Conservation (phyloP, 2,113 vertebrate species). For the Pagrus major region DNA sequence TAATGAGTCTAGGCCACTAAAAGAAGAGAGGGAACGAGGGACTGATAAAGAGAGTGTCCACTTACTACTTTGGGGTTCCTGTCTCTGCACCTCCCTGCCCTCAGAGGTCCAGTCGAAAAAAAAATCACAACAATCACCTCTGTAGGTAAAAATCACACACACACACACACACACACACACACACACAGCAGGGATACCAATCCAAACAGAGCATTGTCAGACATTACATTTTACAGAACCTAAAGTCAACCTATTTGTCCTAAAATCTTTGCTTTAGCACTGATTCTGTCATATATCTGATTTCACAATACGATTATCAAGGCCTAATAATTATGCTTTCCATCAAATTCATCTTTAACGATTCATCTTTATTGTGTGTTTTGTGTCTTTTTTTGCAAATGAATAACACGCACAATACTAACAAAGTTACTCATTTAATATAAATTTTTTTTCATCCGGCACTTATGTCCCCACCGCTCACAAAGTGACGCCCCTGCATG, state of each 20-base stretch:
- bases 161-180: too few species aligned
- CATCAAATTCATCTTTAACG: too few species aligned
- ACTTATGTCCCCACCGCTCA: too few species aligned
- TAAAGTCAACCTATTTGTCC: background rate
- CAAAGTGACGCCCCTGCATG: too few species aligned
- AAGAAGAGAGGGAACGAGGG: slow-evolving; percentile 72
- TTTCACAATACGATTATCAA: too few species aligned
- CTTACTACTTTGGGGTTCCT: slow-evolving; percentile 68
- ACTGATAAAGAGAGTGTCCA: slow-evolving; percentile 73
- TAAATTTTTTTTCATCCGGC: too few species aligned
- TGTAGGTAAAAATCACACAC: background rate
- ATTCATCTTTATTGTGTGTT: too few species aligned
- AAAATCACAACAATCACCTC: slow-evolving; percentile 21
- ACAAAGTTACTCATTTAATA: too few species aligned
- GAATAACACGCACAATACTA: too few species aligned
- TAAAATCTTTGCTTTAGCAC: background rate
- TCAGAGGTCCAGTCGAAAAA: slow-evolving; percentile 33
- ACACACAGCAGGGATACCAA: background rate
- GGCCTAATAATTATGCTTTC: too few species aligned
- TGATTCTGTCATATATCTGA: too few species aligned
- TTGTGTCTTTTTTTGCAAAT: too few species aligned
- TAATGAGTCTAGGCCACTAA: slow-evolving; percentile 84
- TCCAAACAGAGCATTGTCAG: background rate
- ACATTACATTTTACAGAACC: background rate
- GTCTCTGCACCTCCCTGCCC: slow-evolving; percentile 65